Conservation (phyloP, 2,113 vertebrate genomes). For the human (Homo sapiens) region DNA sequence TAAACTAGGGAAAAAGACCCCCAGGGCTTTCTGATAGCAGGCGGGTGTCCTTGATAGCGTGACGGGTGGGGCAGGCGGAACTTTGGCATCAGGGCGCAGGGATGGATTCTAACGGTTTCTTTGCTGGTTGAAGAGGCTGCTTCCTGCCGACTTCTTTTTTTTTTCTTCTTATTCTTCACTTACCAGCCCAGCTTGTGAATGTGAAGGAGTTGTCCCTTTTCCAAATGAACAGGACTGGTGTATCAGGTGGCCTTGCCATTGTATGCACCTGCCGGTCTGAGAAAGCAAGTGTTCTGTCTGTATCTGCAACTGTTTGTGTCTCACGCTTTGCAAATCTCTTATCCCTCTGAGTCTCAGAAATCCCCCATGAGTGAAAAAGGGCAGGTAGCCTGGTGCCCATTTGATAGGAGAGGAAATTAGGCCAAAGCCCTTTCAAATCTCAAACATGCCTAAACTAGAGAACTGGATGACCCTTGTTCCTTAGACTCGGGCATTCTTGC, state of each 20-base stretch:
- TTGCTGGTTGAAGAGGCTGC: slow-evolving; percentile 63
- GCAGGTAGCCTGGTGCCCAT: neutral
- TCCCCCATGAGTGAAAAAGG: neutral
- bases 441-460: neutral
- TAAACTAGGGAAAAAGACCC: slow-evolving; percentile 64
- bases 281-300: neutral
- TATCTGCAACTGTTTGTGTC: neutral
- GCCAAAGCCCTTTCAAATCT: neutral
- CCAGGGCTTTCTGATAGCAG: slow-evolving; percentile 23
- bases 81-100: slow-evolving; percentile 44
- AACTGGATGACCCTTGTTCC: neutral
- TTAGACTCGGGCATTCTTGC: neutral
- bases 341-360: neutral
- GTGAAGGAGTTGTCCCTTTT: neutral
- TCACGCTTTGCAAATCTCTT: neutral
- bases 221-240: fast-evolving
- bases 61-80: slow-evolving; percentile 36
- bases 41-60: slow-evolving; percentile 33
- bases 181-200: neutral
- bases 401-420: neutral
- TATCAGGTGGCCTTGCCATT: neutral
- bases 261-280: fast-evolving
- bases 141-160: slow-evolving; percentile 68
- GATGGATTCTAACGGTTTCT: slow-evolving; percentile 78
- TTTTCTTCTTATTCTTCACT: neutral